phyloP scores from a whole-genome alignment of 2,888 invertebrate genomes.

The Byasa hedistus region DNA sequence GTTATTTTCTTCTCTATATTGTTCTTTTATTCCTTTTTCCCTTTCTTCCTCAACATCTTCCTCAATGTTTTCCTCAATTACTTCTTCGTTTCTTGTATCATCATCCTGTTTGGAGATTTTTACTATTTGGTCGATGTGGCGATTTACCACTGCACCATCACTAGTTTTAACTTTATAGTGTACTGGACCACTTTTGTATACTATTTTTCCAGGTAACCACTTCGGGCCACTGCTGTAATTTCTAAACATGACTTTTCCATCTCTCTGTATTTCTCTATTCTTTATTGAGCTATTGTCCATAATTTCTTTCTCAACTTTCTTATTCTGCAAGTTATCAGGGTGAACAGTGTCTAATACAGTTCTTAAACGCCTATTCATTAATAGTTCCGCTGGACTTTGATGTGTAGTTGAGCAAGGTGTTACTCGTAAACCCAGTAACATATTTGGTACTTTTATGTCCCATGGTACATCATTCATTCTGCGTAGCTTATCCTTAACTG shows the following conservation, averaged over 20 bases:
- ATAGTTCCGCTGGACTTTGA: conserved; percentile 17
- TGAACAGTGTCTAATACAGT: not conserved
- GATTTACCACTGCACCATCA: too few species aligned
- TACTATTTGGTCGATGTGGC: too few species aligned
- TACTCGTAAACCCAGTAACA: conserved; percentile 11
- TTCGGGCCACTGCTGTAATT: not conserved
- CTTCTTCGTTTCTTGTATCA: too few species aligned
- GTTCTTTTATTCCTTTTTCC: too few species aligned
- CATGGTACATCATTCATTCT: conserved; percentile 30
- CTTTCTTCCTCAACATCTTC: too few species aligned
- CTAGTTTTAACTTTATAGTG: too few species aligned
- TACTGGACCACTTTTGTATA: not conserved
- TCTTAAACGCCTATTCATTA: not conserved
- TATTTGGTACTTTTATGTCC: conserved; percentile 28
- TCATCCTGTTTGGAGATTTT: too few species aligned
- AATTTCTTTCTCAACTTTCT: too few species aligned
- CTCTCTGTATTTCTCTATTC: too few species aligned
- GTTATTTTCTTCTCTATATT: too few species aligned
- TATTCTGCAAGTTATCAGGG: not conserved
- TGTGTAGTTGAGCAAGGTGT: conserved; percentile 10
- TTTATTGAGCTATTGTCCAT: too few species aligned
- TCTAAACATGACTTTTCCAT: not conserved
- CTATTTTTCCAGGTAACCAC: not conserved
- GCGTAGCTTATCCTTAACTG: conserved; percentile 29
- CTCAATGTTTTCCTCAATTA: too few species aligned